Evolutionary conservation across 2,113 vertebrate genomes (phyloP).

Genomic region (Arenaria interpres): DNA sequence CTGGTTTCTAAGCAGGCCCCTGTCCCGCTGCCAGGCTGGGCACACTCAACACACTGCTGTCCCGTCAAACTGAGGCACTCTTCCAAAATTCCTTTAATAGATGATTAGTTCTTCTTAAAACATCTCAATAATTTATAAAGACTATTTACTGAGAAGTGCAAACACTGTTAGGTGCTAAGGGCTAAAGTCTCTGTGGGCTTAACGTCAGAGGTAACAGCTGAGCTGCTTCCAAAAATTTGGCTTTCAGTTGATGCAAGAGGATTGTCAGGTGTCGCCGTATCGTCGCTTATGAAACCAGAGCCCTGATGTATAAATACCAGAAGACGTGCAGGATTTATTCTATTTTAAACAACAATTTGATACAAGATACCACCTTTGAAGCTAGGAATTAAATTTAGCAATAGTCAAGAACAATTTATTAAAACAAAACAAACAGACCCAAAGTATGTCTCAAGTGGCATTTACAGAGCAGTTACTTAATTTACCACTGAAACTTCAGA

Average conservation of each 20-base stretch:
- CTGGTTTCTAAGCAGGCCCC: background rate
- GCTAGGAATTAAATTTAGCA: background rate
- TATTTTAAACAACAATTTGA: constrained; percentile 42
- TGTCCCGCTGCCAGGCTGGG: background rate
- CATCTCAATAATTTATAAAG: background rate
- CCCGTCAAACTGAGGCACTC: background rate
- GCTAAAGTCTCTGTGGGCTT: background rate
- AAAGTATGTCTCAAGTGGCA: background rate
- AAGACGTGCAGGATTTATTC: background rate
- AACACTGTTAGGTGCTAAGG: background rate
- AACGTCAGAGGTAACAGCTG: background rate
- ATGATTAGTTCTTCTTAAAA: background rate
- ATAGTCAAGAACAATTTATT: background rate
- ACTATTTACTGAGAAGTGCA: background rate
- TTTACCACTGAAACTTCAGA: background rate
- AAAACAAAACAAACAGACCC: background rate
- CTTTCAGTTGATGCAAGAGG: background rate
- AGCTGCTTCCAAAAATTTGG: background rate
- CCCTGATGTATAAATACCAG: background rate
- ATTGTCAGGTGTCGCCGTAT: background rate
- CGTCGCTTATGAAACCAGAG: constrained; percentile 22
- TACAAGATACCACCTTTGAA: background rate
- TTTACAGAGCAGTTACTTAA: background rate
- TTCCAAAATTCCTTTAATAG: background rate
- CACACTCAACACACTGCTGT: background rate